Conservation (phyloP, 2,113 vertebrate species). For the Copsychus sechellarum region DNA sequence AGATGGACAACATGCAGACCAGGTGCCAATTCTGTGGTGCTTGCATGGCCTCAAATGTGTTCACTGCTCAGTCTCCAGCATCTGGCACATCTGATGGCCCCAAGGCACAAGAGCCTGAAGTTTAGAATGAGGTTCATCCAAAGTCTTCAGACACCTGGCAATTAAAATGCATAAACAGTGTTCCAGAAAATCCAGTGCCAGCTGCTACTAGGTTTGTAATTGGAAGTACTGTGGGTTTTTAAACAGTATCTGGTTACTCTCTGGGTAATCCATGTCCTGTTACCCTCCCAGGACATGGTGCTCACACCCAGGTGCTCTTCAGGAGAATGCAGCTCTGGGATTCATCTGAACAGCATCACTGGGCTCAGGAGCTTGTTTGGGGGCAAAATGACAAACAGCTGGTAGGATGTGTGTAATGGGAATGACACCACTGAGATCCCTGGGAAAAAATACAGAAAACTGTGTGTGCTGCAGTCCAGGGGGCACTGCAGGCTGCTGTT, state of each 20-base stretch:
- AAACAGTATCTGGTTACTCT: background rate
- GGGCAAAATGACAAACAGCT: background rate
- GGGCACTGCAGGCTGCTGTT: background rate
- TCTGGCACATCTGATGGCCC: background rate
- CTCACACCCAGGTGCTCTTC: background rate
- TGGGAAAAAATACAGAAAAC: background rate
- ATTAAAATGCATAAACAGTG: background rate
- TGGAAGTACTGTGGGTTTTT: background rate
- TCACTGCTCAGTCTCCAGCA: background rate
- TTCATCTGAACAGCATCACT: background rate
- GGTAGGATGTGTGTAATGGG: background rate
- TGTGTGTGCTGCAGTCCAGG: background rate
- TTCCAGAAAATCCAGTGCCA: background rate
- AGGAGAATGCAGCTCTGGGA: background rate
- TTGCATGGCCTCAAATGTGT: background rate
- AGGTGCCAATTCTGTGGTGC: background rate
- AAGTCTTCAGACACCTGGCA: background rate
- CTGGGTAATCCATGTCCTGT: background rate
- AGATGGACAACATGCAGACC: background rate
- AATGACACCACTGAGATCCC: background rate
- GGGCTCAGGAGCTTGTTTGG: background rate
- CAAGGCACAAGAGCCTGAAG: background rate
- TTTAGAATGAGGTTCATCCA: background rate
- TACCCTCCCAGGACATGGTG: background rate
- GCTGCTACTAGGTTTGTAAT: background rate